These are phyloP conservation scores for Nothobranchius kuhntae DNA, from an alignment of 2,113 vertebrate genomes.

Conservation along the genomic window DNA sequence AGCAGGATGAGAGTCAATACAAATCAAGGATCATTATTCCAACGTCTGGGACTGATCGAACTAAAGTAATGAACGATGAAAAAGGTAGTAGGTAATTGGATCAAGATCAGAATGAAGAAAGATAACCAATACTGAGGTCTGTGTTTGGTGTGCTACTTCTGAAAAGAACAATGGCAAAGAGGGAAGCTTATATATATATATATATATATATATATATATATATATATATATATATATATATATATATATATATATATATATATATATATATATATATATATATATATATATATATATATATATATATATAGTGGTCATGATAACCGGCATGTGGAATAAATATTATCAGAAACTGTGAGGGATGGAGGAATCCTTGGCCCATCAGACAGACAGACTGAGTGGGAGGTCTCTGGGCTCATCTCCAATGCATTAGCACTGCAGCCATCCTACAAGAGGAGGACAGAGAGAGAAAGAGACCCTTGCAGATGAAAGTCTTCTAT, in stretches of 20 bases:
- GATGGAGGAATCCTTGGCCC: constrained; percentile 53
- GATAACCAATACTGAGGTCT: neutral
- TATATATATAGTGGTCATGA: neutral
- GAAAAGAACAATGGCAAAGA: constrained; percentile 2
- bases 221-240: neutral
- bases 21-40: constrained; percentile 44
- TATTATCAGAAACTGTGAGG: neutral
- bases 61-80: constrained; percentile 44
- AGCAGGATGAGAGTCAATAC: constrained; percentile 61
- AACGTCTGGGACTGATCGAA: constrained; percentile 64
- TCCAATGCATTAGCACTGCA: constrained; percentile 77
- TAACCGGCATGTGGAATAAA: constrained; percentile 20
- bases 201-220: too few relatives aligned
- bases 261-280: too few relatives aligned
- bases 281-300: neutral
- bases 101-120: constrained; percentile 16
- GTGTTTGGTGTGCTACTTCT: constrained; percentile 12
- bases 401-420: constrained; percentile 84
- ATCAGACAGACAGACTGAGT: constrained; percentile 83
- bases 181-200: neutral
- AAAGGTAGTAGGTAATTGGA: constrained; percentile 35
- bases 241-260: neutral
- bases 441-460: constrained; percentile 58
- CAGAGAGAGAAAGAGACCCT: constrained; percentile 57
- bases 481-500: constrained; percentile 74